Evolutionary conservation across 2,113 vertebrate species (phyloP), one percentile per base, ranked within the genome.

Genomic region (Tychaedon coryphoeus): DNA sequence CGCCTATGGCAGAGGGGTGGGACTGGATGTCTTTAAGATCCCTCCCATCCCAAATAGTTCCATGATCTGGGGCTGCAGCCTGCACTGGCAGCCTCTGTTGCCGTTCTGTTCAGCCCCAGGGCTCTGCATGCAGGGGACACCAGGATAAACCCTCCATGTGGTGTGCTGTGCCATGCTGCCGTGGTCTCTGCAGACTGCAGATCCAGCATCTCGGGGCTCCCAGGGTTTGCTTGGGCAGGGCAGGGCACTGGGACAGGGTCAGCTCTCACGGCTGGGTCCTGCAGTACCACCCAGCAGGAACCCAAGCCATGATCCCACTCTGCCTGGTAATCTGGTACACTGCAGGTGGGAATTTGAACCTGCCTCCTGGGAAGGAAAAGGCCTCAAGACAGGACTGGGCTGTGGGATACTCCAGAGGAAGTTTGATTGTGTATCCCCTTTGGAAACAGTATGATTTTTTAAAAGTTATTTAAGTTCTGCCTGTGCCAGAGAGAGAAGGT

Each of bases 151-250:
- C 11, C 36, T 33, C 12, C 0, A 0, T 0, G 28, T 45, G 53
- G 0, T 0, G 28, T 45, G 53, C 43, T 40, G 47, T 28, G n/a
- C 56, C 10, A 0, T 2, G 10, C 31, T 2, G 1, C 13, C 0
- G 0, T 4, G 10, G 0, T 25, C 26, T 19, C 54, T 54, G 58
- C 8, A 19, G 6, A 2, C 28, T 8, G 31, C 22, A 56, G 48
- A 15, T 48, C 38, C 36, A 3, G 40, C 12, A 0, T 1, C 51
- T 34, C 5, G 2, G 14, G 10, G 0, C 26, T 33, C 18, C 51
- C 29, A 0, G 7, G n/a, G 9, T 40, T 66, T 47, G 23, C 7
- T 31, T 26, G 29, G 0, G 2, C 33, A 8, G 11, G 50, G 54
- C 47, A 5, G 47, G n/a, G 31, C 2, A 2, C 2, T 16, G 22